phyloP scores from a whole-genome alignment of 2,797 vertebrate species.

The Menidia menidia region DNA sequence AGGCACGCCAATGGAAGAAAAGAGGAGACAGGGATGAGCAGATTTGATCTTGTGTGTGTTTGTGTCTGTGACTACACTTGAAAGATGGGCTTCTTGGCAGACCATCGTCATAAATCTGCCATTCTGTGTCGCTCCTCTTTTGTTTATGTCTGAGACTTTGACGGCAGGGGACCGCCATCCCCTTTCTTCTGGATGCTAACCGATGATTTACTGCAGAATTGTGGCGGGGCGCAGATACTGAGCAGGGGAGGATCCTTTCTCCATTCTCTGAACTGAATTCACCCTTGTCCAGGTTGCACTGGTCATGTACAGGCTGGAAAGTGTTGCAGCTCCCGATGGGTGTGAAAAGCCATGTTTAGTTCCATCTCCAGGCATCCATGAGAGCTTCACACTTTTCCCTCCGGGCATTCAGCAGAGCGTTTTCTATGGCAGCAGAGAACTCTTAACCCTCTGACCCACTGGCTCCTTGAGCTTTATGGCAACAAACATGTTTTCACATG shows the following conservation, averaged over 20 bases:
- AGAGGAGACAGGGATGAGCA: constrained; percentile 4
- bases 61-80: constrained; percentile 34
- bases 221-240: constrained; percentile 21
- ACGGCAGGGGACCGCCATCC: constrained; percentile 24
- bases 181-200: constrained; percentile 54
- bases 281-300: constrained; percentile 71
- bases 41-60: constrained; percentile 18
- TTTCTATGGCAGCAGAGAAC: constrained; percentile 63
- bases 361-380: constrained; percentile 58
- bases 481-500: constrained; percentile 7
- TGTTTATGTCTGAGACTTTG: constrained; percentile 38
- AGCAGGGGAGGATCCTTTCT: constrained; percentile 10
- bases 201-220: constrained; percentile 60
- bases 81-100: constrained; percentile 46
- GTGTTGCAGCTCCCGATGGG: constrained; percentile 50
- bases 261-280: constrained; percentile 39
- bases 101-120: constrained; percentile 35
- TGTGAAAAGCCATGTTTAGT: constrained; percentile 77
- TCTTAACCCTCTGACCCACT: constrained; percentile 58
- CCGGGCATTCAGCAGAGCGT: constrained; percentile 45
- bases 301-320: constrained; percentile 70
- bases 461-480: constrained; percentile 15
- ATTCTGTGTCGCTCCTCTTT: constrained; percentile 35
- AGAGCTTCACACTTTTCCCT: constrained; percentile 68
- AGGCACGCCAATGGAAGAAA: constrained; percentile 1